A percentile compares a stretch with the other conserved stretches of the same genome.
Conservation (phyloP, 2,888 invertebrate genomes). For the Cantharis flavilabris region DNA sequence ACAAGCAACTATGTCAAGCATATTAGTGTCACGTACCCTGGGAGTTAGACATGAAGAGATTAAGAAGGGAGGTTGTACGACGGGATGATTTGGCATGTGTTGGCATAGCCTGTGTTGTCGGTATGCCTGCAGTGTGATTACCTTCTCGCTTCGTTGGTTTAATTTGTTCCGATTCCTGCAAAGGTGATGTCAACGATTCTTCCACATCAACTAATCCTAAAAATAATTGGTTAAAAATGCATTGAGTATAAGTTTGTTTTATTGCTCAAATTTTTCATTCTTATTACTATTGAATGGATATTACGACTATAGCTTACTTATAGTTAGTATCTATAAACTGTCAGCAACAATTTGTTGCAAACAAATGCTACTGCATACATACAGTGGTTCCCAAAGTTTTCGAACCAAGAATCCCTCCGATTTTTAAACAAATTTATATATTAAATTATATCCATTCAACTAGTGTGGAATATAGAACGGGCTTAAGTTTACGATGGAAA, state of each 20-base stretch:
- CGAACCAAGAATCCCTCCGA: no score
- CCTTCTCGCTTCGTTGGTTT: conserved; percentile 71
- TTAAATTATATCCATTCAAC: no score
- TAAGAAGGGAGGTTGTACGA: conserved; percentile 91
- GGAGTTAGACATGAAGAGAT: conserved; percentile 94
- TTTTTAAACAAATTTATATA: no score
- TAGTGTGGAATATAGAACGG: no score
- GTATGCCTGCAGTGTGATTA: conserved; percentile 56
- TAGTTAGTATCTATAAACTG: no score
- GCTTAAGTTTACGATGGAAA: no score
- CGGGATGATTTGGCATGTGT: conserved; percentile 79
- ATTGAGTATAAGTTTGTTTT: neutral
- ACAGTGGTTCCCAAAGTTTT: no score
- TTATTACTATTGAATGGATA: no score
- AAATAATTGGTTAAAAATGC: conserved; percentile 19
- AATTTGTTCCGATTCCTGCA: conserved; percentile 44
- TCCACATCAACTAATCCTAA: conserved; percentile 51
- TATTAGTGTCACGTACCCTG: conserved; percentile 69
- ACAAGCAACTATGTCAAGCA: conserved; percentile 37
- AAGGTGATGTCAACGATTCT: conserved; percentile 48
- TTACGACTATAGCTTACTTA: no score
- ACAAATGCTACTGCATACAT: no score
- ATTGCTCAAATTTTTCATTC: neutral
- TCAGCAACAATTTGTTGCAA: no score
- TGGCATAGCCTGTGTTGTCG: conserved; percentile 53